Base-by-base conservation (phyloP, 1,140 invertebrate species). In the Drosophila chauvacae region DNA sequence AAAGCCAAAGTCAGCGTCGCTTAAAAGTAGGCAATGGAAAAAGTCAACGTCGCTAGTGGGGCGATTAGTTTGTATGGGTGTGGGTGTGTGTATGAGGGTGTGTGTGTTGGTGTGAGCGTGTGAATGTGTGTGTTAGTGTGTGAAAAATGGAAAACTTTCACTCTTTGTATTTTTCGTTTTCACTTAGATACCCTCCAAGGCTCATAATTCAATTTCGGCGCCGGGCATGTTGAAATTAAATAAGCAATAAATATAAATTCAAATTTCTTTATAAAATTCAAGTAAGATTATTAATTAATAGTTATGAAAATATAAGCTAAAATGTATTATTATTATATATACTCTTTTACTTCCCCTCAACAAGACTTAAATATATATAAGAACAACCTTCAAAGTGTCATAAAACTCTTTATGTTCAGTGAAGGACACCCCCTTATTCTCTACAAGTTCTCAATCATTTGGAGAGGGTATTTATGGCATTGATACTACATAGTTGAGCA, bases 11-110 rank as follows among this genome's bases (percentile, higher is more conserved):
- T 42, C 65, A 42, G 42, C 65, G 42, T 48, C 35, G 69, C 63
- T 41, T 23, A 69, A 71, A 76, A 83, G 77, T 77, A 84, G 81
- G 81, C 81, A 81, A 85, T 68, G 63, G 53, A 56, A 85, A 80
- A 72, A 77, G 58, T 39, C 61, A 50, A n/a, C 77, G 71, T 53
- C 55, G 71, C 61, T 37, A 60, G 39, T 37, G 51, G 65, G 71
- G 51, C 50, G 18, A 80, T 73, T 65, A 59, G 53, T 64, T 45
- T 39, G 47, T 16, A 6, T 30, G 14, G 30, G 23, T 35, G 20
- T 45, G 18, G 51, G 35, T 20, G 10, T 2, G 10, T 23, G 3
- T 3, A 39, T 7, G 30, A 7, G 42, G 20, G 39, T n/a, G 30
- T 39, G 30, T 6, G 44, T 14, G 44, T 14, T 2, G 1, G 42